phyloP scores from a whole-genome alignment of 1,140 invertebrate species.

The Lucilia sericata region DNA sequence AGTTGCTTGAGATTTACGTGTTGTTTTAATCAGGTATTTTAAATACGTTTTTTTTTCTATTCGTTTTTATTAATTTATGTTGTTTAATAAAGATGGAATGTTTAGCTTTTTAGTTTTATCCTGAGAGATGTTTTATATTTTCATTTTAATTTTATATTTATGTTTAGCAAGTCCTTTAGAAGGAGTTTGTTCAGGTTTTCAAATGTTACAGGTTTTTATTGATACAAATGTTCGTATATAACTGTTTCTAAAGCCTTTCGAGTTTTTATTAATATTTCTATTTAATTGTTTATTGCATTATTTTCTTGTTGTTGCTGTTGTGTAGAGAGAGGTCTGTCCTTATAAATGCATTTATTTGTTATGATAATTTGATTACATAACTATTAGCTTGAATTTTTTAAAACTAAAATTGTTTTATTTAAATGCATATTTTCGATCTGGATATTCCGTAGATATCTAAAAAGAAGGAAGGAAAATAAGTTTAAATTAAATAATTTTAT shows the following conservation, averaged over 20 bases:
- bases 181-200: background rate
- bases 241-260: slow-evolving; percentile 3
- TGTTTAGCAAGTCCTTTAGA: slow-evolving; percentile 5
- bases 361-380: background rate
- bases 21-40: slow-evolving; percentile 22
- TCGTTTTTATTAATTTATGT: background rate
- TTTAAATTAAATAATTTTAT: too few relatives aligned
- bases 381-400: background rate
- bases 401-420: background rate
- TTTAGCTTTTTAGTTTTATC: background rate
- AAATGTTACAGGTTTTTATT: background rate
- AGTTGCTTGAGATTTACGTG: background rate
- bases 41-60: background rate
- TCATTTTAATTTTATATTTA: background rate
- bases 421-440: background rate
- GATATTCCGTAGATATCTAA: background rate
- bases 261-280: background rate
- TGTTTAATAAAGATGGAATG: slow-evolving; percentile 2
- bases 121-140: background rate
- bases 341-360: background rate
- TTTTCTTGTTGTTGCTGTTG: background rate
- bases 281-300: slow-evolving; percentile 5
- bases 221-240: slow-evolving; percentile 7
- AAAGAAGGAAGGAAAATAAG: background rate
- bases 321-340: background rate